phyloP scores from a whole-genome alignment of 2,797 vertebrate genomes.

The Podargus strigoides region DNA sequence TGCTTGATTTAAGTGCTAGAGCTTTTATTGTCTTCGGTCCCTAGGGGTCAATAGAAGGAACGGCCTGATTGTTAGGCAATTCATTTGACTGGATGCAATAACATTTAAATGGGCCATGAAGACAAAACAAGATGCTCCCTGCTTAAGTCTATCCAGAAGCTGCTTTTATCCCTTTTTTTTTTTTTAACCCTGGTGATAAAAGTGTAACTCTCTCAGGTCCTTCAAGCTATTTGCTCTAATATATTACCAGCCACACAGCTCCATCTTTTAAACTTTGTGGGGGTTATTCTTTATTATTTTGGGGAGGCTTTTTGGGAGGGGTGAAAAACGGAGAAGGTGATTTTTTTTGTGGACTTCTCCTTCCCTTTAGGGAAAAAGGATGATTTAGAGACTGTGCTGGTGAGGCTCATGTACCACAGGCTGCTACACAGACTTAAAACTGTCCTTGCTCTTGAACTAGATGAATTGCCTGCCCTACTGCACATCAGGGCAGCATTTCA shows the following conservation, averaged over 20 bases:
- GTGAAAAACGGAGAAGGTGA: neutral
- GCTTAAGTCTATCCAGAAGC: neutral
- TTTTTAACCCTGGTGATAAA: neutral
- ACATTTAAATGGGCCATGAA: neutral
- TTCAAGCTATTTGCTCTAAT: neutral
- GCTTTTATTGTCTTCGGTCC: neutral
- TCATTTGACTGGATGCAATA: neutral
- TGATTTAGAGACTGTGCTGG: neutral
- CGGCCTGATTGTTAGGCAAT: neutral
- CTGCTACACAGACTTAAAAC: neutral
- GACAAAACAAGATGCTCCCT: neutral
- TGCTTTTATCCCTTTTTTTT: neutral
- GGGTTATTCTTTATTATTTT: neutral
- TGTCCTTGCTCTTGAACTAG: neutral
- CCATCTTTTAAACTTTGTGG: neutral
- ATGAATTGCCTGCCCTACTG: neutral
- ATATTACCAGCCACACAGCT: neutral
- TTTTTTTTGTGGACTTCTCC: neutral
- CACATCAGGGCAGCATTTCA: neutral
- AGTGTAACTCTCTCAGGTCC: neutral
- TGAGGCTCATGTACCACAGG: neutral
- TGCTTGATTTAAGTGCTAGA: neutral
- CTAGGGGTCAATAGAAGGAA: conserved; percentile 8
- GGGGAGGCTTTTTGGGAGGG: neutral
- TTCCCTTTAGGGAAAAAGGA: neutral